Percentiles rank a stretch among this genome's conserved stretches.
Evolutionary conservation across 1,140 invertebrate species (phyloP).

Genomic region (Sinonovacula constricta): DNA sequence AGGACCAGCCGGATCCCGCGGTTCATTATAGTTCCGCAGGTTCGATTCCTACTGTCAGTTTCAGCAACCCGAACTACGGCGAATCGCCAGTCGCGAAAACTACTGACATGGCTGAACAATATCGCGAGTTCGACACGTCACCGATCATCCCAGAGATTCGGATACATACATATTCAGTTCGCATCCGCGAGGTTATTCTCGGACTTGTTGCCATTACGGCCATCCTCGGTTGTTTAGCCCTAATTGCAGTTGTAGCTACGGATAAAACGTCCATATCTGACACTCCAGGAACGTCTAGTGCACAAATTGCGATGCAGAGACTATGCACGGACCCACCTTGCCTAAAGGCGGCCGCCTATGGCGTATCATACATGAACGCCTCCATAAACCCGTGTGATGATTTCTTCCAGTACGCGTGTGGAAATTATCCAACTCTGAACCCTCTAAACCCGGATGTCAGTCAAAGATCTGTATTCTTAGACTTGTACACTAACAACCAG

Average conservation of each 20-base stretch:
- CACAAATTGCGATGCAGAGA: constrained; percentile 32
- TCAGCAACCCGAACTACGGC: constrained; percentile 30
- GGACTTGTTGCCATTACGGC: constrained; percentile 47
- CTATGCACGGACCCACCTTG: constrained; percentile 62
- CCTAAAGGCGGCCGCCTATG: constrained; percentile 63
- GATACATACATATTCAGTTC: constrained; percentile 55
- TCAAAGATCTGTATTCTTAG: constrained; percentile 54
- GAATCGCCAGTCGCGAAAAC: background rate
- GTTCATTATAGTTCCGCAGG: constrained; percentile 29
- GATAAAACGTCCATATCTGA: constrained; percentile 19
- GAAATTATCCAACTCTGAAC: constrained; percentile 64
- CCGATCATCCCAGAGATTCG: constrained; percentile 57
- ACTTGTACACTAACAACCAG: constrained; percentile 66
- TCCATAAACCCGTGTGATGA: constrained; percentile 81
- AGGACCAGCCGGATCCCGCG: constrained; percentile 8
- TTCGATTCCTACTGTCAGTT: constrained; percentile 14
- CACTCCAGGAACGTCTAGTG: background rate
- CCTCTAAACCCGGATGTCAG: constrained; percentile 56
- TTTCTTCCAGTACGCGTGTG: constrained; percentile 82
- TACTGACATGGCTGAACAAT: constrained; percentile 55
- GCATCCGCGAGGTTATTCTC: constrained; percentile 59
- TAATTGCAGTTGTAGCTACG: constrained; percentile 58
- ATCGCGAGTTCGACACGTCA: constrained; percentile 62
- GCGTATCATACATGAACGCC: constrained; percentile 75
- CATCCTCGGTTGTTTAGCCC: constrained; percentile 57